Evolutionary conservation across 2,888 invertebrate species (phyloP).

Genomic region (Halocaridina rubra): DNA sequence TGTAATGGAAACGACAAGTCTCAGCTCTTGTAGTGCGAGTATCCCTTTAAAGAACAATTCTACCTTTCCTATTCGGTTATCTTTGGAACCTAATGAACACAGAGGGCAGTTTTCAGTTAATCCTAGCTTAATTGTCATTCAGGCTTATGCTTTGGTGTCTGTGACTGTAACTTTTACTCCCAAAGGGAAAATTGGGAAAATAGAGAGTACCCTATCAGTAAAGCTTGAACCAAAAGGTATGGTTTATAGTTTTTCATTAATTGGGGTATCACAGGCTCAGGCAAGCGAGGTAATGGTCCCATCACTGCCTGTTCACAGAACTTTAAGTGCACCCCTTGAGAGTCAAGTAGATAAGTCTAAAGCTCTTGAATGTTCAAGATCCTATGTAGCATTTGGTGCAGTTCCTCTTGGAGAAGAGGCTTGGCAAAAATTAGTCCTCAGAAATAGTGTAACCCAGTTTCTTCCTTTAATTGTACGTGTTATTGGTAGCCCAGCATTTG

Average conservation of each 20-base stretch:
- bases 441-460: conserved; percentile 21
- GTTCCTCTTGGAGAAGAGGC: conserved; percentile 16
- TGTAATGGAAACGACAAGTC: neutral
- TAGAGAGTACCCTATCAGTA: too few species aligned
- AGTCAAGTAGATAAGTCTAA: too few species aligned
- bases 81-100: neutral
- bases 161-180: conserved; percentile 18
- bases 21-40: neutral
- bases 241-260: conserved; percentile 28
- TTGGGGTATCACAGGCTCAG: conserved; percentile 11
- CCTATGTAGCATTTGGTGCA: conserved; percentile 30
- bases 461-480: conserved; percentile 17
- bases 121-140: conserved; percentile 7
- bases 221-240: conserved; percentile 43
- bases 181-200: neutral
- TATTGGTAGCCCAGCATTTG: conserved; percentile 14
- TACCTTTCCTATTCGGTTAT: neutral
- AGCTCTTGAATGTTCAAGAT: conserved; percentile 24
- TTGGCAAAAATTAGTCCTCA: conserved; percentile 11
- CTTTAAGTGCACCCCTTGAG: too few species aligned
- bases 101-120: conserved; percentile 6
- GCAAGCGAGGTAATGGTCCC: neutral
- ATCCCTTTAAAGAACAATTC: neutral
- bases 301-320: too few species aligned
- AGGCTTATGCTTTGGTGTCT: conserved; percentile 2